phyloP scores from a whole-genome alignment of 2,113 vertebrate genomes.

The Blennius ocellaris region DNA sequence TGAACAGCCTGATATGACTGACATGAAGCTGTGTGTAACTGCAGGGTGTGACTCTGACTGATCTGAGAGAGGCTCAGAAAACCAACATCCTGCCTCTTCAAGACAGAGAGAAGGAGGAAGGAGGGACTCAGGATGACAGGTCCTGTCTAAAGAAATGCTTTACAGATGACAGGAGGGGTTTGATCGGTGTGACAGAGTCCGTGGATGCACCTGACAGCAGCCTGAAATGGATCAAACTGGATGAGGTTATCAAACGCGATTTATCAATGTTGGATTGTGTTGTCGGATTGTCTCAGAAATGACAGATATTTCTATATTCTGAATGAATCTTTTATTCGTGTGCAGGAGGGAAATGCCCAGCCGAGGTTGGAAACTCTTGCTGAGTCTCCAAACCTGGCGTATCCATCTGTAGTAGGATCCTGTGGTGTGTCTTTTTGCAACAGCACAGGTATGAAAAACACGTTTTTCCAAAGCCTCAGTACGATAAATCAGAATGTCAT shows the following conservation, averaged over 20 bases:
- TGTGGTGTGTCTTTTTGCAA: slow-evolving; percentile 64
- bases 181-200: slow-evolving; percentile 9
- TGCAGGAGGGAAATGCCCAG: slow-evolving; percentile 69
- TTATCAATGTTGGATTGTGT: not conserved
- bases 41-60: slow-evolving; percentile 93
- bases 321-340: not conserved
- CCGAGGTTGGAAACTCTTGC: slow-evolving; percentile 71
- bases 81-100: slow-evolving; percentile 81
- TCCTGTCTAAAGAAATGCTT: slow-evolving; percentile 29
- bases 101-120: slow-evolving; percentile 76
- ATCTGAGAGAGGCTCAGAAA: slow-evolving; percentile 91
- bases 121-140: slow-evolving; percentile 41
- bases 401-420: slow-evolving; percentile 72
- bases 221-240: slow-evolving; percentile 65
- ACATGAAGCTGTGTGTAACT: slow-evolving; percentile 23
- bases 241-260: slow-evolving; percentile 78
- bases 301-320: not conserved
- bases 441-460: slow-evolving; percentile 55
- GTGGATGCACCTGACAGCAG: slow-evolving; percentile 57
- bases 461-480: not conserved
- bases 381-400: slow-evolving; percentile 55
- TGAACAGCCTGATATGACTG: not conserved
- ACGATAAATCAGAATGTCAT: no score
- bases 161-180: slow-evolving; percentile 62
- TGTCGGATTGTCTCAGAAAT: not conserved